Evolutionary conservation across 1,140 invertebrate genomes (phyloP).

Genomic region (Drosophila kanapiae): DNA sequence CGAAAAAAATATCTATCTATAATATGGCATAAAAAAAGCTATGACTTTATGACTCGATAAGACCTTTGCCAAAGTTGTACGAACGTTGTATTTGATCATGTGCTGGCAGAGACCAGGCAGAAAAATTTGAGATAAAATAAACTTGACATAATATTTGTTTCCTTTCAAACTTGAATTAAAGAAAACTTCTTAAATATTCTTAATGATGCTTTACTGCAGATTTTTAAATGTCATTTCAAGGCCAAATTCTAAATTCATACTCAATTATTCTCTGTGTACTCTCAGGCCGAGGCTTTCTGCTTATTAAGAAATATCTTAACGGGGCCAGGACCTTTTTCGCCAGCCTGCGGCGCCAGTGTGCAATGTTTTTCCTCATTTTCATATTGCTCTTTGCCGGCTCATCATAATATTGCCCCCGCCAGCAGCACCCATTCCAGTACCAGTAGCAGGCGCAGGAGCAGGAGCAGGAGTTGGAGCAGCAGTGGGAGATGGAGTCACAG

Average conservation of each 20-base stretch:
- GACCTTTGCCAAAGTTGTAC: too few species aligned
- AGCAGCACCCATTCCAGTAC: conserved; percentile 10
- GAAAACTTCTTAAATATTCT: too few species aligned
- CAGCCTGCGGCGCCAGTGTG: conserved; percentile 53
- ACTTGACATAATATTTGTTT: not conserved
- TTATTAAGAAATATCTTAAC: conserved; percentile 69
- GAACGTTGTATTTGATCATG: too few species aligned
- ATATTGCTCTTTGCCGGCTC: conserved; percentile 73
- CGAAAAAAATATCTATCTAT: too few species aligned
- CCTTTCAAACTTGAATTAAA: not conserved
- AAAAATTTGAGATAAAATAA: not conserved
- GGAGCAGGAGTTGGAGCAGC: not conserved
- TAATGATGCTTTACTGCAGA: too few species aligned
- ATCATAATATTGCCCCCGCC: conserved; percentile 69
- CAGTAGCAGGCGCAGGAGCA: conserved; percentile 1
- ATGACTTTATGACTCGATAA: too few species aligned
- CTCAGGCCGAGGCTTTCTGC: conserved; percentile 49
- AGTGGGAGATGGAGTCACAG: conserved; percentile 4
- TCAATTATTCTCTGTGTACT: conserved; percentile 15
- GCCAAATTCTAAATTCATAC: not conserved
- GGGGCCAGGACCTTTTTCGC: conserved; percentile 45
- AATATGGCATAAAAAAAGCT: too few species aligned
- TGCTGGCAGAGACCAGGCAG: too few species aligned
- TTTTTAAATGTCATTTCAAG: not conserved
- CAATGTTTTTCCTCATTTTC: conserved; percentile 70